Evolutionary conservation across 2,888 invertebrate genomes (phyloP).

Genomic region (Metellina segmentata): DNA sequence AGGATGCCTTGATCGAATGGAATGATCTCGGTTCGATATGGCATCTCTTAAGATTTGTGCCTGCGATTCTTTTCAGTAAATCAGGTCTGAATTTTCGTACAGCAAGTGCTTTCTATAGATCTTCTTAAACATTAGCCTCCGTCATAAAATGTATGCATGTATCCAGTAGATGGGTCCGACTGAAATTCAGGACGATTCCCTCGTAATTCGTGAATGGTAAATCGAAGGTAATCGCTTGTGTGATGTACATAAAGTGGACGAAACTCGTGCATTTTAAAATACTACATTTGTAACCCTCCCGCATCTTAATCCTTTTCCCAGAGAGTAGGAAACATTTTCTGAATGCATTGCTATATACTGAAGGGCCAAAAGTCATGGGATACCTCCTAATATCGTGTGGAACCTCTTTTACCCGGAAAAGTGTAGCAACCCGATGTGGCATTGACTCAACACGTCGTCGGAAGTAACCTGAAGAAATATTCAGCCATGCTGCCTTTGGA

Average conservation of each 20-base stretch:
- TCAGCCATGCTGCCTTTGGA: too few species aligned
- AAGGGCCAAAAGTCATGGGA: too few species aligned
- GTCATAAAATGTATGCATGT: background rate
- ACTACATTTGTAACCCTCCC: too few species aligned
- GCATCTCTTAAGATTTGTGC: background rate
- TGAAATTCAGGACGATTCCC: background rate
- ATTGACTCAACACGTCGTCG: too few species aligned
- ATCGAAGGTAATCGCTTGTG: background rate
- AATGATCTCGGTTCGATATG: slow-evolving; percentile 5
- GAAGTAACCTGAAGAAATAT: too few species aligned
- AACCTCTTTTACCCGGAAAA: too few species aligned
- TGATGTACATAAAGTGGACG: background rate
- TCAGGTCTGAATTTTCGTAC: background rate
- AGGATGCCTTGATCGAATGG: slow-evolving; percentile 23
- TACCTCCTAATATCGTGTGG: too few species aligned
- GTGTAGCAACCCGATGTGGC: too few species aligned
- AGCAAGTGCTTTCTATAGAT: background rate
- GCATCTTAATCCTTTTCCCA: too few species aligned
- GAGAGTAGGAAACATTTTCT: too few species aligned
- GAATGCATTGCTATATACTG: too few species aligned
- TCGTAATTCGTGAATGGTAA: background rate
- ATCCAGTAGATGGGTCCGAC: background rate
- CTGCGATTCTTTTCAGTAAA: background rate
- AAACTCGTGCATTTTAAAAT: too few species aligned
- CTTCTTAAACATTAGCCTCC: background rate